Base-by-base conservation (phyloP, 2,888 invertebrate genomes). In the Orchesella flavescens region DNA sequence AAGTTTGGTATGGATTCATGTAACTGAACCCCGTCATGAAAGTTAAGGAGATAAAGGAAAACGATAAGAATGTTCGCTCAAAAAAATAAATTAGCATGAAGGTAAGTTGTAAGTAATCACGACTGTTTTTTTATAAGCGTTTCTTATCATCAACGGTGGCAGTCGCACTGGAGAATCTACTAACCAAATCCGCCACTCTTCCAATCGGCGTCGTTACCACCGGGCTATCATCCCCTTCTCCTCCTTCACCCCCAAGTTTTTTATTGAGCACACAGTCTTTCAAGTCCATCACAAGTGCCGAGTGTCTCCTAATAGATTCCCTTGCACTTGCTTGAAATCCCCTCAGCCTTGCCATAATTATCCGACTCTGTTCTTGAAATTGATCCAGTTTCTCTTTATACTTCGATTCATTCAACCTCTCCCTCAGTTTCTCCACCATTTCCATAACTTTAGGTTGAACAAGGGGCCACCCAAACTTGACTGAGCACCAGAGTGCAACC, bases 211-310 rank as follows among this genome's bases (percentile, higher is more conserved):
- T 69, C 9, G 81, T 81, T 34, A 81, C 65, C 59, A 81, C 69
- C 49, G 68, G 81, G 19, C 68, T 24, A 34, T 81, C 81, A 24
- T 73, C 66, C 13, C n/a, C n/a, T 15, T 66, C 55, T 7, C 74
- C 81, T 12, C 74, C 75, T 15, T 81, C 81, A 15, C 72, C 72
- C 2, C 12, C 44, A 13, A 81, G 49, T 19, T 68, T 75, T 61
- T 81, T 81, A 55, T 81, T 81, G 17, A 81, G 81, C 68, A 81
- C 53, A 57, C 81, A 81, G 81, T 81, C 81, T 81, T 81, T 81
- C 49, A 81, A 68, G 43, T 81, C 81, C 69, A 74, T 81, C 13
- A 81, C 53, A 19, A 81, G 74, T n/a, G 81, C 81, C 7, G 81
- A 81, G 24, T 81, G 74, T 21, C 81, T 63, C n/a, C 81, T 66